These are phyloP conservation scores for Globodera rostochiensis DNA, from an alignment of 1,140 invertebrate genomes.

Conservation along the genomic window DNA sequence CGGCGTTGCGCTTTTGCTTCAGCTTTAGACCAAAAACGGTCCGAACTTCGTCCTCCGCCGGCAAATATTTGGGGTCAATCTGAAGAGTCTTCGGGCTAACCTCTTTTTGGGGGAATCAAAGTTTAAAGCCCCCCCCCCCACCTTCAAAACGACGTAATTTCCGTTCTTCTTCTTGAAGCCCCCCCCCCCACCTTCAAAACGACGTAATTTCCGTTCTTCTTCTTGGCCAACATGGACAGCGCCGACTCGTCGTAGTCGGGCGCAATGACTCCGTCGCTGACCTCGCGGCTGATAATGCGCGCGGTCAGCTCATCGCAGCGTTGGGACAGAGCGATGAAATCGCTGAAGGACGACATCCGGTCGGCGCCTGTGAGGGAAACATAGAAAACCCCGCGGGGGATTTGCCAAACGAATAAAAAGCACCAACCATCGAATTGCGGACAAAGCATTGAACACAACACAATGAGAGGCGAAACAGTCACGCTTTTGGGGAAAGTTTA, in stretches of 20 bases:
- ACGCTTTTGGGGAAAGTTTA: background rate
- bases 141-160: slow-evolving; percentile 84
- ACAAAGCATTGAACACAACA: no score
- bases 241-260: slow-evolving; percentile 84
- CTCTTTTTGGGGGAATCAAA: background rate
- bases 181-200: slow-evolving; percentile 74
- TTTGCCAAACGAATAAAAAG: background rate
- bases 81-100: slow-evolving; percentile 64
- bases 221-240: slow-evolving; percentile 85
- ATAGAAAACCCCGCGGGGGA: background rate
- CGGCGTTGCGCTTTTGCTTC: slow-evolving; percentile 89
- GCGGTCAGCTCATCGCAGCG: slow-evolving; percentile 83
- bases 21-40: slow-evolving; percentile 86
- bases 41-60: slow-evolving; percentile 79
- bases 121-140: slow-evolving; percentile 49
- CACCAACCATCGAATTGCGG: background rate
- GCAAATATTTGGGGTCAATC: slow-evolving; percentile 85
- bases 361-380: slow-evolving; percentile 77
- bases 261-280: slow-evolving; percentile 95
- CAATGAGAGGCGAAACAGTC: background rate
- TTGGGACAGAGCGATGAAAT: slow-evolving; percentile 92
- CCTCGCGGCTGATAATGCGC: slow-evolving; percentile 75
- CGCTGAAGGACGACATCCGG: slow-evolving; percentile 97
- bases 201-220: slow-evolving; percentile 91
- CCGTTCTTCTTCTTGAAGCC: slow-evolving; percentile 88